These are phyloP conservation scores for Schizaphis graminum DNA, from an alignment of 2,888 invertebrate species.

Conservation along the genomic window DNA sequence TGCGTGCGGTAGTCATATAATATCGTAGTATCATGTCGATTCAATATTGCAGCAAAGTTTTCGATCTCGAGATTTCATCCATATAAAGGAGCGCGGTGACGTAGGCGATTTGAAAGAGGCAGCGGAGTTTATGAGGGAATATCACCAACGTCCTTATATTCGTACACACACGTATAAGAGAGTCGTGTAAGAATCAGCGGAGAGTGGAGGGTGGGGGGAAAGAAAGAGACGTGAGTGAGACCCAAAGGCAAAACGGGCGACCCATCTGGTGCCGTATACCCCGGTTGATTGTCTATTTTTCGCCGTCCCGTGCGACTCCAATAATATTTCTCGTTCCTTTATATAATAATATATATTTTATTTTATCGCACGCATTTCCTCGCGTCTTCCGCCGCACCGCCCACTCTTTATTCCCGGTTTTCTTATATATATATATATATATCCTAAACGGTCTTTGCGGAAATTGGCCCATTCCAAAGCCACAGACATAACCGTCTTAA, in stretches of 20 bases:
- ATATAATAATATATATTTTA: slow-evolving; percentile 28
- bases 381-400: background rate
- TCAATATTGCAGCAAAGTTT: slow-evolving; percentile 53
- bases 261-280: slow-evolving; percentile 57
- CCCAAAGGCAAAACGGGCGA: slow-evolving; percentile 45
- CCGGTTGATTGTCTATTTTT: slow-evolving; percentile 64
- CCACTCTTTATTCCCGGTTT: background rate
- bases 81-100: background rate
- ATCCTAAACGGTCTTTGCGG: slow-evolving; percentile 24
- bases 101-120: slow-evolving; percentile 29
- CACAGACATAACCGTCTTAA: slow-evolving; percentile 57
- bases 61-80: background rate
- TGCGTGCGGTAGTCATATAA: background rate
- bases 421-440: background rate
- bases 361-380: slow-evolving; percentile 17
- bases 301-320: slow-evolving; percentile 42
- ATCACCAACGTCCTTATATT: background rate
- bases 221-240: slow-evolving; percentile 44
- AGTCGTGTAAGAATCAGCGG: background rate
- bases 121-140: background rate
- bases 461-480: slow-evolving; percentile 63
- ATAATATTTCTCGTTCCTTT: slow-evolving; percentile 55
- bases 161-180: background rate
- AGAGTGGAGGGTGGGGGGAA: background rate
- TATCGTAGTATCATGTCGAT: background rate